Conservation (phyloP, 2,113 vertebrate species). For the Microcebus lehilahytsara region DNA sequence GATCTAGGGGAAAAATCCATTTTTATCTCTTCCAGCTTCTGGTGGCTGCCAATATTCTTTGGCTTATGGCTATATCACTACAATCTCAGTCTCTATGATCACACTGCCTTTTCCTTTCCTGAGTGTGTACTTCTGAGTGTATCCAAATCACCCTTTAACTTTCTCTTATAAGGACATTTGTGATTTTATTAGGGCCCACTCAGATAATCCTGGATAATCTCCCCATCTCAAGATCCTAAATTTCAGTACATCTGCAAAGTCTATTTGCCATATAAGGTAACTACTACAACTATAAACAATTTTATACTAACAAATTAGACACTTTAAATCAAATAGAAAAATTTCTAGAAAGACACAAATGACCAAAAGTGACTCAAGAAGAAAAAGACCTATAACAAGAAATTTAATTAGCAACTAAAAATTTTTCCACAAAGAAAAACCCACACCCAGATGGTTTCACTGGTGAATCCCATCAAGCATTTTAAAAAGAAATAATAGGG, state of each 20-base stretch:
- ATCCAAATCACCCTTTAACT: too few relatives aligned
- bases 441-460: neutral
- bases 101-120: too few relatives aligned
- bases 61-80: too few relatives aligned
- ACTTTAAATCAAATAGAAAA: neutral
- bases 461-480: neutral
- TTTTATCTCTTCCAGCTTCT: too few relatives aligned
- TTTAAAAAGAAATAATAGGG: neutral
- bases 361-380: neutral
- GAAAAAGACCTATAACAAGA: neutral
- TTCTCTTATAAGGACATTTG: too few relatives aligned
- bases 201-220: too few relatives aligned
- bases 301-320: neutral
- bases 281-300: neutral
- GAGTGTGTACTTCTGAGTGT: too few relatives aligned
- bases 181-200: too few relatives aligned
- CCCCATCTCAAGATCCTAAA: neutral
- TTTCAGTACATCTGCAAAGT: neutral
- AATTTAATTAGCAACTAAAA: neutral
- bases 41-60: too few relatives aligned
- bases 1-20: too few relatives aligned
- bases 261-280: neutral
- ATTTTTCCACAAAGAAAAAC: neutral
- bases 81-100: too few relatives aligned
- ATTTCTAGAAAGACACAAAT: neutral